Conservation (phyloP, 2,113 vertebrate species). For the Ctenodactylus gundi region DNA sequence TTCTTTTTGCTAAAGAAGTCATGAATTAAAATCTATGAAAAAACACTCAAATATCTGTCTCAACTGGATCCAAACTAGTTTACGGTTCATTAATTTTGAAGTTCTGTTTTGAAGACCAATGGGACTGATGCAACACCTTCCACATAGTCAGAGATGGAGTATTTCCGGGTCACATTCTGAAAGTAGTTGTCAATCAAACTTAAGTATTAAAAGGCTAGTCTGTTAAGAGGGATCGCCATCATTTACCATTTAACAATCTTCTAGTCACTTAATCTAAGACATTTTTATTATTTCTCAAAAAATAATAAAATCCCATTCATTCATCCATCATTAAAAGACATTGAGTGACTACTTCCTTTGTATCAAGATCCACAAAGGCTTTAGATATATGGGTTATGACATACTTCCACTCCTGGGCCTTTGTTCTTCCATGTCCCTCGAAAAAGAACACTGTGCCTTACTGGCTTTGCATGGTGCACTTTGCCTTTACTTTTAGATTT, state of each 20-base stretch:
- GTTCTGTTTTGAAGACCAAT: not conserved
- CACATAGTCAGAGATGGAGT: not conserved
- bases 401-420: not conserved
- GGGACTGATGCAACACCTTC: not conserved
- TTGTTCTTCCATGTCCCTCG: not conserved
- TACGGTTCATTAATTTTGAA: not conserved
- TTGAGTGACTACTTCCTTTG: not conserved
- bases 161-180: not conserved
- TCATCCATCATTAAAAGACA: not conserved
- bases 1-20: not conserved
- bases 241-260: not conserved
- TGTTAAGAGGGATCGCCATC: rapidly evolving
- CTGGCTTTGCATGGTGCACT: not conserved
- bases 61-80: not conserved
- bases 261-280: not conserved
- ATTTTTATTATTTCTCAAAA: not conserved
- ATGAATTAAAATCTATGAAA: not conserved
- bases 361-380: not conserved
- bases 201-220: not conserved
- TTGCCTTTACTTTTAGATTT: not conserved
- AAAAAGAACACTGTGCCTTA: not conserved
- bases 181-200: not conserved
- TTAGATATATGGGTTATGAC: too few relatives aligned
- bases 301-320: not conserved
- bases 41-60: not conserved